Base-by-base conservation (phyloP, 2,797 vertebrate genomes). In the Argya squamiceps region DNA sequence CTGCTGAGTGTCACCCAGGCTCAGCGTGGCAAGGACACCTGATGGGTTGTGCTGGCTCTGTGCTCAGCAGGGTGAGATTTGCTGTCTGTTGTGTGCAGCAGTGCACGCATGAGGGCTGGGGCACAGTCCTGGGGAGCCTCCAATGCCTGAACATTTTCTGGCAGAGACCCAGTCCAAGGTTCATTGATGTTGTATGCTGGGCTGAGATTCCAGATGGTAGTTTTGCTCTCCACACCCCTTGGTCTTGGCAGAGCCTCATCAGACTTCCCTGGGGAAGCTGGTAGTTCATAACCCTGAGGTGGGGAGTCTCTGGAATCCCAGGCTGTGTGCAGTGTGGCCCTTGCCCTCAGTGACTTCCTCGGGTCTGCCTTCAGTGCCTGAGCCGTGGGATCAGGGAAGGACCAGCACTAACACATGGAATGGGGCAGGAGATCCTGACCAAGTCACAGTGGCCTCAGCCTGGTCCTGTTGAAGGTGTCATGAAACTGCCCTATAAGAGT, bases 291-390 rank as follows among this genome's bases (percentile, higher is more conserved):
- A 34, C 43, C 46, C 36, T 1, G 3, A 60, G 24, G 23, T 11
- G 2, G 30, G 15, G n/a, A 32, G 14, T 29, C 39, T 43, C 52
- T 83, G 43, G 32, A 32, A 26, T 43, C 49, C n/a, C 74, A 36
- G 47, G 58, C 23, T 60, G 49, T 30, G 18, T 10, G 30, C 24
- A 30, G 9, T 10, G 17, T 53, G 6, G 3, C 17, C n/a, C 6
- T 2, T 50, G 4, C 39, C 34, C 34, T 69, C 1, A 0, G 29
- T 64, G 55, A 26, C 18, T 76, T 9, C 0, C 21, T 39, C 26
- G 41, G 63, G 15, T 91, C 56, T 92, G 27, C 36, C 67, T 52
- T 82, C 49, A 21, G 20, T 34, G 20, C 65, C 69, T 46, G 34
- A 77, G 39, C 24, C 10, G 1, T 23, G 62, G 52, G 36, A 47